These are phyloP conservation scores for Boleophthalmus pectinirostris DNA, from an alignment of 2,113 vertebrate genomes.

Conservation along the genomic window DNA sequence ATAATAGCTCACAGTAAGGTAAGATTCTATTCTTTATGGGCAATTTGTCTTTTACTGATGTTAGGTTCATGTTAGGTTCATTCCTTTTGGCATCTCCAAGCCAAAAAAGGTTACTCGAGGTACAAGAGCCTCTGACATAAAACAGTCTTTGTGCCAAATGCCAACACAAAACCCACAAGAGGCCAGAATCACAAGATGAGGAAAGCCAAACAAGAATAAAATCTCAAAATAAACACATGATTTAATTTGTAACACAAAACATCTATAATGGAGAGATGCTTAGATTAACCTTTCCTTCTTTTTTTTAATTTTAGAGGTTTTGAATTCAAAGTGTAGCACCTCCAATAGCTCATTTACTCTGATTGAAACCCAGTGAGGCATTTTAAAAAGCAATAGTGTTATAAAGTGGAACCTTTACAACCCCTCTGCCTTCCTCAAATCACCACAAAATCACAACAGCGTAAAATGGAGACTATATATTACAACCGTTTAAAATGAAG, in stretches of 20 bases:
- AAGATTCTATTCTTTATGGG: not conserved
- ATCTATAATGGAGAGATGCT: not conserved
- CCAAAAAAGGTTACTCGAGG: not conserved
- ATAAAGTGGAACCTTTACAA: conserved; percentile 21
- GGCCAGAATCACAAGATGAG: not conserved
- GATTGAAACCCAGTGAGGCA: conserved; percentile 29
- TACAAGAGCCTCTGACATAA: not conserved
- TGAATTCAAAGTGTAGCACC: conserved; percentile 14
- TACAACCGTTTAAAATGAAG: not conserved
- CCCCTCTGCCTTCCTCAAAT: conserved; percentile 3
- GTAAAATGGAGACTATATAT: not conserved
- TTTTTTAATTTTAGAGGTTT: not conserved
- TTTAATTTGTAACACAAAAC: not conserved
- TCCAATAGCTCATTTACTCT: conserved; percentile 25
- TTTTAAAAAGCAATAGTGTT: conserved; percentile 23
- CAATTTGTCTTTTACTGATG: not conserved
- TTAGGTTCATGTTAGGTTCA: not conserved
- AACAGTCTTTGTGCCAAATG: not conserved
- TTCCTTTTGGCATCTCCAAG: not conserved
- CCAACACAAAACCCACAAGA: not conserved
- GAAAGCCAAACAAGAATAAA: not conserved
- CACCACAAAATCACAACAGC: not conserved
- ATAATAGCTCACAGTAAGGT: not conserved
- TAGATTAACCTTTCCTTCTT: not conserved
- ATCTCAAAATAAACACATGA: not conserved